A percentile compares a stretch with the other conserved stretches of the same genome.
These are phyloP conservation scores for Polylopha cassiicola DNA, from an alignment of 2,888 invertebrate species.

Conservation along the genomic window DNA sequence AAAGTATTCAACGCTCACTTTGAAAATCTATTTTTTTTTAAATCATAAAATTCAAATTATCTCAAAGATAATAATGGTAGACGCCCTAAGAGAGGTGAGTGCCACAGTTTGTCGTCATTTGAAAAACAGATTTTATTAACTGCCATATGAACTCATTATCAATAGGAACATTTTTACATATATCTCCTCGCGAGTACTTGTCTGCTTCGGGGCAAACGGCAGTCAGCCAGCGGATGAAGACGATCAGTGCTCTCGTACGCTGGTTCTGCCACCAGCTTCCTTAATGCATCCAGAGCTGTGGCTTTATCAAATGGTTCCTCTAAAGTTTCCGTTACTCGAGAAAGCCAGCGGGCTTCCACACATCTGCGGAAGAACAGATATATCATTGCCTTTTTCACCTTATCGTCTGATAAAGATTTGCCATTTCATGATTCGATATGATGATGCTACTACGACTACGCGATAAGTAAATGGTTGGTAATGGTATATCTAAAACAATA, in stretches of 20 bases:
- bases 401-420: background rate
- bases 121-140: too few species aligned
- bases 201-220: conserved; percentile 53
- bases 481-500: background rate
- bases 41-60: too few species aligned
- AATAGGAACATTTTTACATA: too few species aligned
- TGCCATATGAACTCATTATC: too few species aligned
- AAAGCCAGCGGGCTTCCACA: conserved; percentile 63
- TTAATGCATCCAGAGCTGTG: conserved; percentile 36
- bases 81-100: too few species aligned
- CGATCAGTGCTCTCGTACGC: conserved; percentile 60
- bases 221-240: conserved; percentile 53
- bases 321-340: conserved; percentile 45
- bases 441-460: background rate
- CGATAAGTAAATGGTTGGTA: background rate
- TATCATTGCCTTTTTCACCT: too few species aligned
- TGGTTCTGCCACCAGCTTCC: conserved; percentile 42
- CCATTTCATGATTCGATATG: background rate
- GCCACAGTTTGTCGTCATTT: too few species aligned
- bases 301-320: conserved; percentile 42
- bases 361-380: conserved; percentile 39
- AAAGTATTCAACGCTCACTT: too few species aligned
- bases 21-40: too few species aligned
- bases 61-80: too few species aligned
- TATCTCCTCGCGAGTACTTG: conserved; percentile 50